Conservation (phyloP, 2,797 vertebrate species). For the Galaxias olidus region DNA sequence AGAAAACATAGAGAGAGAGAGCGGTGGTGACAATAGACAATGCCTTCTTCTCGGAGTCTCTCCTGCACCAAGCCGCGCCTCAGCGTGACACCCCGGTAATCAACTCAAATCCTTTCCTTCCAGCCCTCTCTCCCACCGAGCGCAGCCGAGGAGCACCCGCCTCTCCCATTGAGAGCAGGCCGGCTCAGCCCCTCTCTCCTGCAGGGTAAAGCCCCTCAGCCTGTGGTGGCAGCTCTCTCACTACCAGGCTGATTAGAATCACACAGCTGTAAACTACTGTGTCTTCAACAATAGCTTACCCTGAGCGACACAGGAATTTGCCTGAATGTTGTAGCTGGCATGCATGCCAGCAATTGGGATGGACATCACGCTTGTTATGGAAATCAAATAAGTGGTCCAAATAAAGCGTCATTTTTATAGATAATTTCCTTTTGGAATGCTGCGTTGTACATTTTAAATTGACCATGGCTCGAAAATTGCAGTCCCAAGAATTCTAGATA, state of each 20-base stretch:
- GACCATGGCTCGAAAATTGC: too few relatives aligned
- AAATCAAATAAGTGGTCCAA: slow-evolving; percentile 2
- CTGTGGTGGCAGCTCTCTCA: slow-evolving; percentile 1
- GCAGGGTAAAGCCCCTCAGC: slow-evolving; percentile 7
- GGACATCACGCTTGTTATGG: neutral
- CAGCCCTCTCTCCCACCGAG: slow-evolving; percentile 12
- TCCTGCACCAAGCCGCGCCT: neutral
- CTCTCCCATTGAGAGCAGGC: slow-evolving; percentile 9
- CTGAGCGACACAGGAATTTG: neutral
- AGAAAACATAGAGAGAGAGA: neutral
- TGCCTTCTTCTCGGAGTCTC: neutral
- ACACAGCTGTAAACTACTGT: neutral
- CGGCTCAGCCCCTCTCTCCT: slow-evolving; percentile 4
- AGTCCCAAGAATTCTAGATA: too few relatives aligned
- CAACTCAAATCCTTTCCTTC: slow-evolving; percentile 27
- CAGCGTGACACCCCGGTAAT: slow-evolving; percentile 3
- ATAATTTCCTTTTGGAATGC: too few relatives aligned
- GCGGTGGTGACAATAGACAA: slow-evolving; percentile 3
- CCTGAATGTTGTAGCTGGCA: neutral
- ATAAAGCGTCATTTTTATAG: too few relatives aligned
- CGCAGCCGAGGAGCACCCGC: slow-evolving; percentile 6
- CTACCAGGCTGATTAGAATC: slow-evolving; percentile 7
- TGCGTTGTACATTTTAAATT: too few relatives aligned
- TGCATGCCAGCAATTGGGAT: neutral
- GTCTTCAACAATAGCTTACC: neutral